Conservation (phyloP, 2,113 vertebrate genomes). For the Pachycephala philippinensis region DNA sequence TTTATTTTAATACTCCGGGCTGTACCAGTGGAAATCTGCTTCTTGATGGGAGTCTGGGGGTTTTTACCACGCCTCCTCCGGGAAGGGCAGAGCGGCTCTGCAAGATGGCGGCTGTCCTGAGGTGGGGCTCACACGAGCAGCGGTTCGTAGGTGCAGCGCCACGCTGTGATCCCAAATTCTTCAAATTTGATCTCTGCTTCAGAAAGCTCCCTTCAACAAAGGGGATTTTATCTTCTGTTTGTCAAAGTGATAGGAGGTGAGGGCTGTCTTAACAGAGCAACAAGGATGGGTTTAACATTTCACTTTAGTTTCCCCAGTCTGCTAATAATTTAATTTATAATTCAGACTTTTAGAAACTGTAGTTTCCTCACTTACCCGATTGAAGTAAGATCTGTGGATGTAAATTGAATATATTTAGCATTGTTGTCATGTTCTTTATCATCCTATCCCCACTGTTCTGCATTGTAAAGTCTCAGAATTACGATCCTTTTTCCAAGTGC, state of each 20-base stretch:
- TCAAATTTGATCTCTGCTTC: rapidly evolving
- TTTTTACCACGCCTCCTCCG: rapidly evolving
- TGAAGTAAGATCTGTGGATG: neutral
- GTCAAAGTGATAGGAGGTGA: neutral
- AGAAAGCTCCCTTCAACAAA: neutral
- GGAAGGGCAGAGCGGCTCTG: neutral
- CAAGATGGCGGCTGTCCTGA: neutral
- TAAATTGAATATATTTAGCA: neutral
- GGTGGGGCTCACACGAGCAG: rapidly evolving
- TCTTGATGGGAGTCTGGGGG: too few relatives aligned
- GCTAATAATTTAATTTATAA: neutral
- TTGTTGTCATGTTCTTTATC: neutral
- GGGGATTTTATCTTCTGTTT: neutral
- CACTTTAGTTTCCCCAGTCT: neutral
- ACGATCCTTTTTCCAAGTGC: neutral
- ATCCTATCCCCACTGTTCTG: rapidly evolving
- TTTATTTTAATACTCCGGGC: neutral
- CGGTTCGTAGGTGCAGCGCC: rapidly evolving
- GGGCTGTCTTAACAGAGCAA: neutral
- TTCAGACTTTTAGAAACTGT: neutral
- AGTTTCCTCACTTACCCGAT: neutral
- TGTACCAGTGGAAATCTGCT: neutral
- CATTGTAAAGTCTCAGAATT: neutral
- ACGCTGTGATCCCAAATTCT: rapidly evolving
- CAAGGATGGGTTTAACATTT: neutral